phyloP scores from a whole-genome alignment of 2,888 invertebrate species.

The Ferrisia virgata region DNA sequence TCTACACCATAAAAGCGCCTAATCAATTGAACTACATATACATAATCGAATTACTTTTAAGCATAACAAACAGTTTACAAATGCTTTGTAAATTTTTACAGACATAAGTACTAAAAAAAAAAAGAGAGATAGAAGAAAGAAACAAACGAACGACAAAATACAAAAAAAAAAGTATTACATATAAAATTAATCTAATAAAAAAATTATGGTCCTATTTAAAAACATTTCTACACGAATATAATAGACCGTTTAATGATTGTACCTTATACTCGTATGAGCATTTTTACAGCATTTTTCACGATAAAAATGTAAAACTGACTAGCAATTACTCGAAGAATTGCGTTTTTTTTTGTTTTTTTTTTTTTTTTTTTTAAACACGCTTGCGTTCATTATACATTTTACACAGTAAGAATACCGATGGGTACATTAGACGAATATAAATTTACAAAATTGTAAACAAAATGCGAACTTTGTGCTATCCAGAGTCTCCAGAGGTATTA shows the following conservation, averaged over 20 bases:
- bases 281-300: background rate
- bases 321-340: slow-evolving; percentile 22
- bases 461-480: background rate
- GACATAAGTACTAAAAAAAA: background rate
- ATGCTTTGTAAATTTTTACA: background rate
- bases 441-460: background rate
- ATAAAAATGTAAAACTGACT: background rate
- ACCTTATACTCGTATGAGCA: background rate
- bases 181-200: slow-evolving; percentile 23
- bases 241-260: background rate
- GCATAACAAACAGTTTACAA: background rate
- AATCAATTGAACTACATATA: background rate
- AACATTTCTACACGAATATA: background rate
- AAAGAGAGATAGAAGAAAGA: background rate
- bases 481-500: background rate
- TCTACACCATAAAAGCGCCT: background rate
- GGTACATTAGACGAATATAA: background rate
- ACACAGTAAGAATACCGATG: background rate
- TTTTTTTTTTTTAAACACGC: too few species aligned
- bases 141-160: background rate
- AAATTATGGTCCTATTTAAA: slow-evolving; percentile 4
- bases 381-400: background rate
- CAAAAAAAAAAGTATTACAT: background rate
- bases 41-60: background rate
- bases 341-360: slow-evolving; percentile 1